Conservation (phyloP, 2,888 invertebrate genomes). For the Drosophila vallismaia region DNA sequence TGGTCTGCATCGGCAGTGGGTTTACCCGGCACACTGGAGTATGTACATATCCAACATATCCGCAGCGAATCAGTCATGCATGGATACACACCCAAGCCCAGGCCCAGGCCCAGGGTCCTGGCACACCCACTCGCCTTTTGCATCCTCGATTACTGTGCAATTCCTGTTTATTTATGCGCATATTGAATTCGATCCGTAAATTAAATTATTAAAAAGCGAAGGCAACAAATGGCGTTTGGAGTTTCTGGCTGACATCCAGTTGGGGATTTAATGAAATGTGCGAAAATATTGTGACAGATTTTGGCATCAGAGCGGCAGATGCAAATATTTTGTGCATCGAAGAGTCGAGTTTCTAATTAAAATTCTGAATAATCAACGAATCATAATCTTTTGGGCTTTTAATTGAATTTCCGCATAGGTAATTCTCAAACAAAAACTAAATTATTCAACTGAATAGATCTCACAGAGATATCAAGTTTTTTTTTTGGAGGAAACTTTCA, state of each 20-base stretch:
- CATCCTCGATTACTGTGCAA: constrained; percentile 10
- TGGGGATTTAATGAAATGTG: constrained; percentile 9
- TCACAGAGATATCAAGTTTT: not conserved
- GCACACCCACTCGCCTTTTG: not conserved
- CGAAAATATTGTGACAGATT: no score
- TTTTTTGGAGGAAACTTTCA: constrained; percentile 27
- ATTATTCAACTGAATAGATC: constrained; percentile 9
- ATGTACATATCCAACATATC: constrained; percentile 7
- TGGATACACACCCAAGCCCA: constrained; percentile 7
- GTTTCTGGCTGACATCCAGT: not conserved
- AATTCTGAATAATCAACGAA: not conserved
- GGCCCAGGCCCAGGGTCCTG: not conserved
- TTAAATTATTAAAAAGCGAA: constrained; percentile 56
- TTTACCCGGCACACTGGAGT: not conserved
- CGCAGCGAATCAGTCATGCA: constrained; percentile 37
- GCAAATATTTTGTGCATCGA: no score
- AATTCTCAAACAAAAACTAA: not conserved
- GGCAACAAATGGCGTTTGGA: constrained; percentile 2
- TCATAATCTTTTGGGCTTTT: not conserved
- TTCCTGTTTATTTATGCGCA: constrained; percentile 63
- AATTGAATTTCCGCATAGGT: not conserved
- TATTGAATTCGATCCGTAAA: constrained; percentile 57
- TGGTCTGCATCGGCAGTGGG: constrained; percentile 9
- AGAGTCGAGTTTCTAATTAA: constrained; percentile 13
- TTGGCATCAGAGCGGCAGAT: no score